Percentiles rank a stretch among this genome's conserved stretches.
phyloP scores from a whole-genome alignment of 2,888 invertebrate species.

The Mactromeris polynyma region DNA sequence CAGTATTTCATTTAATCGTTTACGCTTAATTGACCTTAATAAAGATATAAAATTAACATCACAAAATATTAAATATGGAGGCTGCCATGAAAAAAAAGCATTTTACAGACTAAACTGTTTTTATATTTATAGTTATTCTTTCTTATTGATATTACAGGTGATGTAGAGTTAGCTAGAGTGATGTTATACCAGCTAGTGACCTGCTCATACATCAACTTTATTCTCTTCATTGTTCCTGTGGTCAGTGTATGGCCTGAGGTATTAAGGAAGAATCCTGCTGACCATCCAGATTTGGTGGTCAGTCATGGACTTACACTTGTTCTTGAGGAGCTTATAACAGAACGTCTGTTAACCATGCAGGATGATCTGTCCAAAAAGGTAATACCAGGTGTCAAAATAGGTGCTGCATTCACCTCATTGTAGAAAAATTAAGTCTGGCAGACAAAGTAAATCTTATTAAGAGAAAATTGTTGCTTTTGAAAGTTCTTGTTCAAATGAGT shows the following conservation, averaged over 20 bases:
- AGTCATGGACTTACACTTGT: constrained; percentile 47
- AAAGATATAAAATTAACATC: too few species aligned
- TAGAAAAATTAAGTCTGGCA: too few species aligned
- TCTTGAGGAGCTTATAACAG: constrained; percentile 51
- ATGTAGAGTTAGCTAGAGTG: constrained; percentile 69
- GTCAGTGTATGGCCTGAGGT: constrained; percentile 75
- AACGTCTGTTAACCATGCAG: constrained; percentile 32
- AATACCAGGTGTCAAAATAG: not conserved
- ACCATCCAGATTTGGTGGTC: constrained; percentile 23
- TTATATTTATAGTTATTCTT: too few species aligned
- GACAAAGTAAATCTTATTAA: too few species aligned
- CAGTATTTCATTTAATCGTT: too few species aligned
- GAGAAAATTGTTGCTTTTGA: too few species aligned
- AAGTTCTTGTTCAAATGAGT: too few species aligned
- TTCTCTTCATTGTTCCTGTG: constrained; percentile 67
- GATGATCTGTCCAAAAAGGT: constrained; percentile 49
- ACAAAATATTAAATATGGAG: too few species aligned
- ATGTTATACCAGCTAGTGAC: constrained; percentile 67
- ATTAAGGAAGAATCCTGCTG: constrained; percentile 55
- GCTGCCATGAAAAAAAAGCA: too few species aligned
- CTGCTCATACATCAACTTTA: constrained; percentile 60
- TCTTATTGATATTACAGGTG: constrained; percentile 54
- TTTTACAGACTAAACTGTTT: too few species aligned
- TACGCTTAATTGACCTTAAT: too few species aligned
- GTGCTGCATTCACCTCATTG: too few species aligned